Evolutionary conservation across 1,140 invertebrate genomes (phyloP).

Genomic region (Drosophila ogumai): DNA sequence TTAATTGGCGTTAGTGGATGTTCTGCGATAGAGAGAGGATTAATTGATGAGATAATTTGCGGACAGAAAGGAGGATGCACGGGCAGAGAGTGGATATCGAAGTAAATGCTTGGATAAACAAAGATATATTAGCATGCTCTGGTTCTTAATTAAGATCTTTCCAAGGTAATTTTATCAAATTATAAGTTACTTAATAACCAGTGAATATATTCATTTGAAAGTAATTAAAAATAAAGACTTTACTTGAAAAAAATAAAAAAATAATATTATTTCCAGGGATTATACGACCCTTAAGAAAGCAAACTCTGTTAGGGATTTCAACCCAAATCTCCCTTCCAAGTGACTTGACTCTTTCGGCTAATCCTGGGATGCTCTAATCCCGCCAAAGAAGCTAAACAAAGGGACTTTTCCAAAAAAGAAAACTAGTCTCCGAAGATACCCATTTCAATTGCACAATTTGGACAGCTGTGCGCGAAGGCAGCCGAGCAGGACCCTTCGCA

Average conservation of each 20-base stretch:
- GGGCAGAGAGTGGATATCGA: neutral
- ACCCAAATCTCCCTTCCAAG: slow-evolving; percentile 2
- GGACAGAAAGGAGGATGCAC: neutral
- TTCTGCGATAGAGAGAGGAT: slow-evolving; percentile 19
- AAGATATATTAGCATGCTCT: slow-evolving; percentile 3
- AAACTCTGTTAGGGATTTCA: neutral
- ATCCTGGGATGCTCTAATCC: slow-evolving; percentile 31
- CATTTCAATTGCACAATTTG: slow-evolving; percentile 61
- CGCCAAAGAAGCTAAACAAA: slow-evolving; percentile 3
- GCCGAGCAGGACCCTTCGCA: slow-evolving; percentile 42
- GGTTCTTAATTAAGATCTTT: neutral
- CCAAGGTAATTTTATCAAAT: neutral
- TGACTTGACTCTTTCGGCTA: slow-evolving; percentile 26
- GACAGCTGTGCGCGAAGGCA: slow-evolving; percentile 60
- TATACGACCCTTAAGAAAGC: neutral
- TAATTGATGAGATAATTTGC: slow-evolving; percentile 24
- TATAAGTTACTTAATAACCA: neutral
- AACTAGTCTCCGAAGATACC: neutral
- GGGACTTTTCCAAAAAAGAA: neutral
- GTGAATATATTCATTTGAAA: too few species aligned
- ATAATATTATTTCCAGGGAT: neutral
- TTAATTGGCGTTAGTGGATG: slow-evolving; percentile 42
- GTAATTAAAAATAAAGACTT: neutral
- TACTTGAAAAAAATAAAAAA: neutral
- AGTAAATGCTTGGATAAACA: slow-evolving; percentile 14